Percentiles rank a stretch among this genome's conserved stretches.
Evolutionary conservation across 2,113 vertebrate genomes (phyloP).

Genomic region (Gopherus evgoodei): DNA sequence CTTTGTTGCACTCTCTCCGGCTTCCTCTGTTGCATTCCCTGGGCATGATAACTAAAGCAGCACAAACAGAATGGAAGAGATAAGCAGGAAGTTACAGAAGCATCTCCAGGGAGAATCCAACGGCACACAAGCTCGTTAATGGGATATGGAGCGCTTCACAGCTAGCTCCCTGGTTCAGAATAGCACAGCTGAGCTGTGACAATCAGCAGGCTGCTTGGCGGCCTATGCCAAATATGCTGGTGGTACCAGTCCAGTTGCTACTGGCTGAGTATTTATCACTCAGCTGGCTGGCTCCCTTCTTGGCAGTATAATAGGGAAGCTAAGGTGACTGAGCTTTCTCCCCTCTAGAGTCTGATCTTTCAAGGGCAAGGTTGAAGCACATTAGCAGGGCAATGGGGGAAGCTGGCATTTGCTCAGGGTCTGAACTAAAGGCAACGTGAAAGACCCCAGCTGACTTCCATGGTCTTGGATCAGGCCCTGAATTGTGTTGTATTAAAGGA

Average conservation of each 20-base stretch:
- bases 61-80: background rate
- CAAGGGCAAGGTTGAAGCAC: background rate
- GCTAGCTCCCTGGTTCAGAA: background rate
- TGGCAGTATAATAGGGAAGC: background rate
- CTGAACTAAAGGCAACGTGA: background rate
- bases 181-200: constrained; percentile 23
- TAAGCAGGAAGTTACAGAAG: constrained; percentile 22
- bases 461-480: background rate
- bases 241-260: background rate
- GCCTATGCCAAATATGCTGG: background rate
- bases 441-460: background rate
- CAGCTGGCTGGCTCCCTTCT: constrained; percentile 10
- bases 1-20: background rate
- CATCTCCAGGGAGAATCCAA: background rate
- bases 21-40: background rate
- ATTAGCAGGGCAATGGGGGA: background rate
- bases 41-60: constrained; percentile 1
- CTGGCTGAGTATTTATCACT: background rate
- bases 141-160: background rate
- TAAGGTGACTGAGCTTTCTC: constrained; percentile 1
- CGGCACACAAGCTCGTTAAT: background rate
- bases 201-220: background rate
- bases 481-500: background rate
- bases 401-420: background rate
- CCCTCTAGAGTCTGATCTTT: background rate